These are phyloP conservation scores for Notoglanidium macrostoma DNA, from an alignment of 2,797 vertebrate species.

Conservation along the genomic window DNA sequence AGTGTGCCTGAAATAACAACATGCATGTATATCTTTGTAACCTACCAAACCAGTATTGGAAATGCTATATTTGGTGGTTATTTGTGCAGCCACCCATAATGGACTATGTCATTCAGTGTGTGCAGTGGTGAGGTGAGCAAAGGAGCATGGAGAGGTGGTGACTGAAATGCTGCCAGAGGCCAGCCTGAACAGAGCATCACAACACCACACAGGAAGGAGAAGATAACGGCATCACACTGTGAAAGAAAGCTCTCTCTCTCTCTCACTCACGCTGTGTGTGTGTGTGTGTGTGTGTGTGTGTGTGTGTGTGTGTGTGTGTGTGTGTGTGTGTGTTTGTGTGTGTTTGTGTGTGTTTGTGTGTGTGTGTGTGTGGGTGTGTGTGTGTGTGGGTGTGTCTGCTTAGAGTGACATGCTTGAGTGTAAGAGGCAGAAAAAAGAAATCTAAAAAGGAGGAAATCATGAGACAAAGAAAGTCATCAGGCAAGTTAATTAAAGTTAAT, in stretches of 20 bases:
- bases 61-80: not conserved
- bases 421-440: not conserved
- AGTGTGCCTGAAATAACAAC: not conserved
- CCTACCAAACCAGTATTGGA: not conserved
- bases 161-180: conserved; percentile 27
- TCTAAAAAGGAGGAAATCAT: not conserved
- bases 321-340: too few species aligned
- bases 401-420: not conserved
- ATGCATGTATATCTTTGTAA: not conserved
- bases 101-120: not conserved
- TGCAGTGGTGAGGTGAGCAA: not conserved
- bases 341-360: not conserved
- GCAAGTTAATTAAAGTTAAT: conserved; percentile 14
- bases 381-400: too few species aligned
- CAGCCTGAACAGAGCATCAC: conserved; percentile 31
- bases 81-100: conserved; percentile 23
- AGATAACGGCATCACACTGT: conserved; percentile 25
- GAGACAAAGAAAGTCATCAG: conserved; percentile 15
- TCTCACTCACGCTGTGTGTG: not conserved
- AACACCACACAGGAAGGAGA: not conserved
- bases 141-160: conserved; percentile 15
- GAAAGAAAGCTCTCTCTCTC: conserved; percentile 7
- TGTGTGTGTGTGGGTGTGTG: too few species aligned
- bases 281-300: not conserved
- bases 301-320: conserved; percentile 8